Evolutionary conservation across 2,888 invertebrate species (phyloP), one percentile per base, ranked within the genome.

Genomic region (Macropis europaea): DNA sequence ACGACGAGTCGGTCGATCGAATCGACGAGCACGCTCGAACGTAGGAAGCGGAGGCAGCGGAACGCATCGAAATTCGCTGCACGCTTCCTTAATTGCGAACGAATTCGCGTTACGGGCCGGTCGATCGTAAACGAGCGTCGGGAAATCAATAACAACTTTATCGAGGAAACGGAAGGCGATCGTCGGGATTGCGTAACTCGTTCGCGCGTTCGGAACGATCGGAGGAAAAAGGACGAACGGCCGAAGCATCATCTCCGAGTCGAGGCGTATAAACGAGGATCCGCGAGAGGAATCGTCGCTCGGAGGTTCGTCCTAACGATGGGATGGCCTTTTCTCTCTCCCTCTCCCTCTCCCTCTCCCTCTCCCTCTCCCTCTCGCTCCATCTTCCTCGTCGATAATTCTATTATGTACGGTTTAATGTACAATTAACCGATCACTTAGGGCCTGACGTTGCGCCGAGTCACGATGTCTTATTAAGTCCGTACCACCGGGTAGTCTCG

Each of bases 381-480:
- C 30, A 15, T 48, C 34, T 48, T 43, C 43, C 34, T 47, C 70
- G 68, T 73, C 83, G 83, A 86, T 89, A 88, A 89, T 89, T 89
- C 88, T 86, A 89, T 90, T 89, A 89, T 88, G 85, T 84, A 89
- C 85, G 88, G 88, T 88, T 88, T 89, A 88, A 89, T 89, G 87
- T 88, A 89, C 88, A 89, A 90, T 89, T 89, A 90, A 88, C 88
- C 84, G 89, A 89, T 89, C 89, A 89, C 88, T 89, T 89, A 89
- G 83, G 85, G 76, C 68, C 84, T 89, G 88, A 90, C 88, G 84
- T 87, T 85, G 82, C 86, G 89, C 85, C 84, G 86, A 89, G 87
- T 89, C 89, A 90, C 88, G 89, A 89, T 86, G 89, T 89, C 89
- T 89, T 89, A 89, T 89, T 89, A 89, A 89, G 88, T 76, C 83